Evolutionary conservation across 2,888 invertebrate genomes (phyloP).

Genomic region (Galeopsomyia nigrocyanea): DNA sequence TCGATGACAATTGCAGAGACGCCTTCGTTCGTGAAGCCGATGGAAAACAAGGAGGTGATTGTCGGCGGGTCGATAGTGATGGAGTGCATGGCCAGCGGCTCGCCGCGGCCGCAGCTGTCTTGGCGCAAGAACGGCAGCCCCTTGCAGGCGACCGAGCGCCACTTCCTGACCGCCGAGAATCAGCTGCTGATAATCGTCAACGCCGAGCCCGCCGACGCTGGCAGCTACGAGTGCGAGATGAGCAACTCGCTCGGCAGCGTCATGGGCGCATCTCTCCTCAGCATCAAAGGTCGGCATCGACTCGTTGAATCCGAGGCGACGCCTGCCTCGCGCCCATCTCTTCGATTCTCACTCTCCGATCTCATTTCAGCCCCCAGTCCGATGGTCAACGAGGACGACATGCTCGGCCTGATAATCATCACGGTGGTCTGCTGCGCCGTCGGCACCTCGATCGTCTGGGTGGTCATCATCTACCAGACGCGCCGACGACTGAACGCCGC

Average conservation of each 20-base stretch:
- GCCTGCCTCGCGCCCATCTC: too few relatives aligned
- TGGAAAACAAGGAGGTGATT: conserved; percentile 86
- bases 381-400: conserved; percentile 78
- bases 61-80: conserved; percentile 88
- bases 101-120: conserved; percentile 83
- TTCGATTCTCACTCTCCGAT: too few relatives aligned
- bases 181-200: conserved; percentile 91
- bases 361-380: conserved; percentile 69
- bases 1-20: conserved; percentile 73
- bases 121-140: conserved; percentile 90
- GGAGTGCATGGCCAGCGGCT: conserved; percentile 89
- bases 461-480: conserved; percentile 90
- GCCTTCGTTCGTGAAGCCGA: conserved; percentile 87
- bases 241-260: conserved; percentile 87
- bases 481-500: conserved; percentile 76
- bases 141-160: conserved; percentile 81
- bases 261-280: conserved; percentile 79
- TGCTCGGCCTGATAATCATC: conserved; percentile 89
- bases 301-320: too few relatives aligned
- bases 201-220: conserved; percentile 83
- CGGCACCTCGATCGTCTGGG: conserved; percentile 92
- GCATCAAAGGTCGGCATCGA: conserved; percentile 80
- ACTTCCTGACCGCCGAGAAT: conserved; percentile 89
- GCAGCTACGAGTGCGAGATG: conserved; percentile 91
- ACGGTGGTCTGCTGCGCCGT: conserved; percentile 92